Base-by-base conservation (phyloP, 2,113 vertebrate species). In the Motacilla alba region DNA sequence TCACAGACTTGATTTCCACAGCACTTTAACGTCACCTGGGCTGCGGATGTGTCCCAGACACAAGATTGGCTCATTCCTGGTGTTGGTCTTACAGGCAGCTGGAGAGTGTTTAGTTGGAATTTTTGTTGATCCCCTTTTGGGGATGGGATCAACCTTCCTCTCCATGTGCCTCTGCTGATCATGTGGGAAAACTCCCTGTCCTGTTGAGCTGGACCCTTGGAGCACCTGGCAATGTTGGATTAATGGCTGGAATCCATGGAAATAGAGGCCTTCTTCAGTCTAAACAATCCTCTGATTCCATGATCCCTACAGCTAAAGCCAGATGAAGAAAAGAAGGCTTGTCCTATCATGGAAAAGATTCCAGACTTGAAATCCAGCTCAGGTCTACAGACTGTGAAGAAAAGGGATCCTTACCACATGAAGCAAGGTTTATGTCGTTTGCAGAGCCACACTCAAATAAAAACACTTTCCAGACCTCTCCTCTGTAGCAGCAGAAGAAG, bases 151-250 rank as follows among this genome's bases (percentile, higher is more conserved):
- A 69, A 17, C 11, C 5, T 83, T 26, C 20, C 41, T 58, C 37
- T 33, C 14, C 37, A 31, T 2, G 10, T 37, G 56, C 21, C 37
- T 66, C 33, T 41, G 37, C 26, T 60, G 64, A 37, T n/a, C 0
- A 0, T 7, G 4, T 4, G 11, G 8, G 22, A 23, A 39, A 69
- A 4, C 9, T 27, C 7, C 47, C 10, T 63, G 43, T 15, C 15
- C 26, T 68, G 24, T n/a, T 73, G 73, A 33, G 53, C 31, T 63
- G 73, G 43, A 37, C 13, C 20, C 39, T 46, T 75, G 70, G 62
- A 41, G 8, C 7, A 22, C 13, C 14, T 47, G 53, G 26, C 35
- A 58, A 21, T 43, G 43, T 19, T 43, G 50, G 22, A n/a, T 35
- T 47, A 13, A 47, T 41, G 41, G 20, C 47, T 68, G 47, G 14